These are phyloP conservation scores for Vanacampus margaritifer DNA, from an alignment of 2,113 vertebrate genomes.

Conservation along the genomic window DNA sequence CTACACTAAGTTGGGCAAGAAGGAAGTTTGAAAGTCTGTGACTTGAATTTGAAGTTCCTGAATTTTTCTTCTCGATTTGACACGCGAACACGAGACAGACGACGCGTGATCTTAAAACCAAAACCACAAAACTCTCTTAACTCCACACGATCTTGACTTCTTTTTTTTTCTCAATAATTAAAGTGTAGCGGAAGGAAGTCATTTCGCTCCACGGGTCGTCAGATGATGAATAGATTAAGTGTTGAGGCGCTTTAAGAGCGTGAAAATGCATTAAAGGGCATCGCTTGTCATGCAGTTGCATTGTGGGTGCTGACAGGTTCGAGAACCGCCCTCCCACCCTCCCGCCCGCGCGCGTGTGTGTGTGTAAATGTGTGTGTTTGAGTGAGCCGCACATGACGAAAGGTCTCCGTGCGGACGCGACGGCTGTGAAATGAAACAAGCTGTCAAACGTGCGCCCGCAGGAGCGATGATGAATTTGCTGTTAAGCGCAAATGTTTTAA, in stretches of 20 bases:
- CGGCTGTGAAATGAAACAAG: conserved; percentile 56
- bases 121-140: too few species aligned
- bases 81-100: too few species aligned
- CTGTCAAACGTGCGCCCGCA: conserved; percentile 63
- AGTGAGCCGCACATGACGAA: conserved; percentile 30
- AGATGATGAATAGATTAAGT: not conserved
- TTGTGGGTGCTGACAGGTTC: not conserved
- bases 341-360: not conserved
- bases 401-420: conserved; percentile 47
- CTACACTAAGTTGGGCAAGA: too few species aligned
- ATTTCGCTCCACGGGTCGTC: not conserved
- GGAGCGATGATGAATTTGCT: conserved; percentile 72
- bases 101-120: too few species aligned
- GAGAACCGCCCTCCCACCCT: too few species aligned
- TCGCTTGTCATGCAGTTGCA: not conserved
- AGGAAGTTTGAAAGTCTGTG: too few species aligned
- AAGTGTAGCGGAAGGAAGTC: not conserved
- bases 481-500: conserved; percentile 70
- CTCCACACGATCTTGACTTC: not conserved
- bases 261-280: not conserved
- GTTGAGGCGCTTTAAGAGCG: not conserved
- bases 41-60: too few species aligned
- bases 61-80: too few species aligned
- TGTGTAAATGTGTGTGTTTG: not conserved
- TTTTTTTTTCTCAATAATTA: not conserved